phyloP scores from a whole-genome alignment of 2,113 vertebrate genomes.

The Balaeniceps rex region DNA sequence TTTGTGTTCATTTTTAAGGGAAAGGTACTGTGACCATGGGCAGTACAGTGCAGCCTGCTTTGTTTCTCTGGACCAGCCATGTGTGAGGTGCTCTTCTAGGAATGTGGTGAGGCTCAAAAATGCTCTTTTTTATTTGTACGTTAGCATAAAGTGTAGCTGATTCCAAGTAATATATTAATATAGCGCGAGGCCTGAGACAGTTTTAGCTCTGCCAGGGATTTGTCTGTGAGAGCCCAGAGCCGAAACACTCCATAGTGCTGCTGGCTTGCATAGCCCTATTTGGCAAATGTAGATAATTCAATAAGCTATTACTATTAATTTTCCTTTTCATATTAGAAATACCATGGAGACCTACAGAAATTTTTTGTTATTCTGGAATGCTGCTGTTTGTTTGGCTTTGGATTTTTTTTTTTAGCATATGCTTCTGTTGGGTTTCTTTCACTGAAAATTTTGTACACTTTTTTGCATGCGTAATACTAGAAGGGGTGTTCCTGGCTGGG shows the following conservation, averaged over 20 bases:
- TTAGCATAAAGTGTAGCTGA: neutral
- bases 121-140: neutral
- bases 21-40: neutral
- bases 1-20: neutral
- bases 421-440: neutral
- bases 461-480: neutral
- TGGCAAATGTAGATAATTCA: neutral
- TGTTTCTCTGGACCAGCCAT: neutral
- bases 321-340: neutral
- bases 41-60: neutral
- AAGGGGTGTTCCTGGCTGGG: neutral
- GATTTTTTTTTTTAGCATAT: neutral
- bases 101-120: neutral
- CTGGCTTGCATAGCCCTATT: neutral
- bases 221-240: neutral
- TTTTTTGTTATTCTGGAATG: neutral
- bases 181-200: neutral
- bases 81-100: neutral
- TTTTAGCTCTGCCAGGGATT: neutral
- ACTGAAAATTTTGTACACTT: neutral
- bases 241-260: neutral
- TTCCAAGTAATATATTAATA: neutral
- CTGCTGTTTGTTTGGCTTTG: neutral
- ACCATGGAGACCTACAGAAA: fast-evolving
- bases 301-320: neutral